Base-by-base conservation (phyloP, 2,797 vertebrate species). In the Alosa sapidissima region DNA sequence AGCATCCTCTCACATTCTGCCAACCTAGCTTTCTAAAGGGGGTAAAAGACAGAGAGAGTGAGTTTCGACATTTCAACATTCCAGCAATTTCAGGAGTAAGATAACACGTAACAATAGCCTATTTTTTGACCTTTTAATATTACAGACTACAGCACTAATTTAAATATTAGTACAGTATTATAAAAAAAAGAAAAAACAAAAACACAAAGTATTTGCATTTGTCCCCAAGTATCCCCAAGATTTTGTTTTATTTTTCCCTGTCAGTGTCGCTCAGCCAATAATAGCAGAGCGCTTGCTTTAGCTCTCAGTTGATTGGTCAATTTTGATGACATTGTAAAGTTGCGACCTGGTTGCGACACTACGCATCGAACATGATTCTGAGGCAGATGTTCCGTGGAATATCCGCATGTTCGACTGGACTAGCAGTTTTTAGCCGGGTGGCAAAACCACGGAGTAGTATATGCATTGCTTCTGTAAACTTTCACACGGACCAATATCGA, bases 1-100 rank as follows among this genome's bases (percentile, higher is more conserved):
- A 96, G 88, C 93, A 99, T 92, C 82, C 94, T 94, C 88, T 97
- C 96, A 91, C 98, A 98, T 92, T 99, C 97, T 81, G 89, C 92
- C 90, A 99, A 90, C 89, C 98, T 95, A 87, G 94, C 92, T 82
- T 96, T 93, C 98, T 99, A 92, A 24, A 33, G 52, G 10, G 33
- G 3, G 16, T 28, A 84, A 11, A 21, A 47, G 41, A 78, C 7
- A 45, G 24, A 33, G 7, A 28, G 28, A 28, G 28, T 28, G 28
- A 28, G 41, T 41, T 41, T 41, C 41, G 4, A 41, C 4, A 41
- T 41, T 41, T 41, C 2, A 41, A 4, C 41, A 41, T 41, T 41
- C 41, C 41, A 41, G 41, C 41, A 41, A 41, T 41, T 41, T 41
- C 41, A 41, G 41, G 4, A 41, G 4, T 41, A 41, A 41, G 41